Base-by-base conservation (phyloP, 1,140 invertebrate species). In the Musca domestica region DNA sequence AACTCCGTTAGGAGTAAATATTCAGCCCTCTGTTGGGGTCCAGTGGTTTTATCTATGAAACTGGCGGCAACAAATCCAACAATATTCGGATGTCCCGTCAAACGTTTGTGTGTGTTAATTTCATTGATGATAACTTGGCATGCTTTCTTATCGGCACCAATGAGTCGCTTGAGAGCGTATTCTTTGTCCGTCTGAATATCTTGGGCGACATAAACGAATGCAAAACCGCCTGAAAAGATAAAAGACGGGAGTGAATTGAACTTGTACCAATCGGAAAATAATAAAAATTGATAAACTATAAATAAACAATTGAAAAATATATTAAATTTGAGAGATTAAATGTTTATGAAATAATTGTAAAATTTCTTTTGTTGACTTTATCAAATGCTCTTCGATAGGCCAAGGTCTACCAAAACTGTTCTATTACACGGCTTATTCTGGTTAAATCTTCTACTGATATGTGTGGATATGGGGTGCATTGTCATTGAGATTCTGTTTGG, bases 141-240 rank as follows among this genome's bases (percentile, higher is more conserved):
- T n/a, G 90, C 85, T 74, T 91, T 89, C 71, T 92, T 90, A 83
- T 92, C 91, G 46, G 88, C 88, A 23, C 91, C 91, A 78, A 93
- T 87, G 67, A 94, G 84, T 79, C 90, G 89, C 87, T 95, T 95
- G 69, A 97, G 85, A 74, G 95, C 95, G 88, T 94, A 97, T 76
- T 96, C 93, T 72, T 93, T 93, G 67, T 92, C 92, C 71, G 88
- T 89, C 67, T 88, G 87, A 67, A 92, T 81, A 86, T 96, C 94
- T 87, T 96, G 93, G 71, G 93, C 95, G 70, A 94, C 90, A 87
- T 92, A 98, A 61, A 98, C 95, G 86, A 95, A 92, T 58, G 94
- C 94, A 88, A 94, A 97, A 73, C 95, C 95, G 87, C 95, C 95
- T 96, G 72, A 85, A 88, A 82, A 75, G 70, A 71, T 68, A 67